Base-by-base conservation (phyloP, 2,888 invertebrate species). In the Eudasyphora cyanicolor region DNA sequence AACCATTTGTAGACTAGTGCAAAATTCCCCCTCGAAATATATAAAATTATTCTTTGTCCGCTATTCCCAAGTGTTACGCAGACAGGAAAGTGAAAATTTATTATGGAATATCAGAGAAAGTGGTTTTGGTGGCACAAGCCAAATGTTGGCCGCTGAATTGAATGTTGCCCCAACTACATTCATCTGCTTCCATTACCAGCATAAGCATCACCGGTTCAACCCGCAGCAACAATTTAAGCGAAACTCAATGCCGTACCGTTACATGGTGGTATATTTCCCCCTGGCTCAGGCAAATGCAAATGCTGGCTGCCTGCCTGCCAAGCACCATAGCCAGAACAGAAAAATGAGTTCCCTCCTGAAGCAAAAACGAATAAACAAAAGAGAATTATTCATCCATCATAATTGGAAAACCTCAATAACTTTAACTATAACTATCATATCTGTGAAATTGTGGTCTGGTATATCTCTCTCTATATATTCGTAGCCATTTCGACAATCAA, bases 311-410 rank as follows among this genome's bases (percentile, higher is more conserved):
- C n/a, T n/a, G n/a, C n/a, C 38, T 8, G 35, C 35, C 35, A 35
- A 6, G 38, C 12, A 38, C 12, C n/a, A n/a, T 12, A 38, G 38
- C 35, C 8, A 8, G 10, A 8, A 38, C 10, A n/a, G 38, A 38
- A 38, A 38, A 38, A 38, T 12, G 38, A 6, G 2, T 14, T 38
- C 6, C 35, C 35, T 8, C 38, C 38, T 14, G 14, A 62, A 32
- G n/a, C n/a, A 19, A 10, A 21, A 64, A 64, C 21, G 64, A 38
- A 35, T 64, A 64, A 64, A 64, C 64, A 64, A 64, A 64, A 38
- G 64, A 64, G 64, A 64, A 64, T 64, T 64, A 64, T 64, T 64
- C 64, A 64, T 64, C 64, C 64, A 64, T 64, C 64, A 64, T 64
- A 64, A 64, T 64, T 64, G 64, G 64, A 64, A 64, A 64, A 64